Conservation (phyloP, 2,797 vertebrate genomes). For the Chelmon rostratus region DNA sequence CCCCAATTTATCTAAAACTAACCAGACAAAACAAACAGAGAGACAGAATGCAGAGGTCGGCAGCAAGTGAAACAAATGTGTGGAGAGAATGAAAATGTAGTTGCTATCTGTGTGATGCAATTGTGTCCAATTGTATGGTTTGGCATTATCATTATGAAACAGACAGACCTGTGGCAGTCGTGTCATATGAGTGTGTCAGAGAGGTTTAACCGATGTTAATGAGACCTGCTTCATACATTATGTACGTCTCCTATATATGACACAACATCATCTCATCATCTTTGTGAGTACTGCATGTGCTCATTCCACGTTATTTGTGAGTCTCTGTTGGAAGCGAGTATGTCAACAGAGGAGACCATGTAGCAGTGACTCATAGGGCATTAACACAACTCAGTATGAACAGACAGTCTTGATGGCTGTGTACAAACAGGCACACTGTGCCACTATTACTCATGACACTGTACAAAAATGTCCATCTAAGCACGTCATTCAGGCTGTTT, state of each 20-base stretch:
- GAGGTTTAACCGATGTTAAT: background rate
- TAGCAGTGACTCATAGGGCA: constrained; percentile 46
- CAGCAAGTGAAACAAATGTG: background rate
- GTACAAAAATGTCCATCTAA: constrained; percentile 7
- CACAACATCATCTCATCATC: constrained; percentile 8
- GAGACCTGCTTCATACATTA: constrained; percentile 17
- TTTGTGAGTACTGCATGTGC: constrained; percentile 4
- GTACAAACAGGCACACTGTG: constrained; percentile 46
- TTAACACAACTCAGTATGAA: constrained; percentile 40
- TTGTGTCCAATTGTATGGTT: constrained; percentile 5
- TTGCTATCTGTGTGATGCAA: background rate
- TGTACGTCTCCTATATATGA: constrained; percentile 6
- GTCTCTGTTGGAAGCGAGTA: constrained; percentile 20
- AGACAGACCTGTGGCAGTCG: constrained; percentile 16
- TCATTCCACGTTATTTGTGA: constrained; percentile 3
- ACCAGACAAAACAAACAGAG: background rate
- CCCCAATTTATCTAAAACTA: background rate
- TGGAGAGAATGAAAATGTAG: background rate
- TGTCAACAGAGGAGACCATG: constrained; percentile 44
- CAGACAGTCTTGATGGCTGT: constrained; percentile 43
- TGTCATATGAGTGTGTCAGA: background rate
- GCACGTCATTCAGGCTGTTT: background rate
- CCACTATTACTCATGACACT: constrained; percentile 47
- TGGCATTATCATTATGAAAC: background rate
- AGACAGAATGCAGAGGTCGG: background rate